These are phyloP conservation scores for Ormia ochracea DNA, from an alignment of 2,888 invertebrate genomes.

Conservation along the genomic window DNA sequence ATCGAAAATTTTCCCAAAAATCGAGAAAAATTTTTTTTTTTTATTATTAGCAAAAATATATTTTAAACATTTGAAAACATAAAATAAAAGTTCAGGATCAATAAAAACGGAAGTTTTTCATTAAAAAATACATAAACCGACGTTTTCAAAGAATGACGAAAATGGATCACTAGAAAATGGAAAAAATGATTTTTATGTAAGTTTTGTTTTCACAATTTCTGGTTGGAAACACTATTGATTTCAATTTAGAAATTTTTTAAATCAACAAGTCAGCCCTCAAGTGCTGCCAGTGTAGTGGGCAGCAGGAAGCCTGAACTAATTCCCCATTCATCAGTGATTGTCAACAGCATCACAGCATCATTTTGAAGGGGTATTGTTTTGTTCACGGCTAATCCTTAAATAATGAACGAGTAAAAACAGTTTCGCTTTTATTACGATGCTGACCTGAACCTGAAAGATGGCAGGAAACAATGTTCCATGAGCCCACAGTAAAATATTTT, in stretches of 20 bases:
- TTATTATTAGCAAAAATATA: no score
- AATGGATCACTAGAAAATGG: background rate
- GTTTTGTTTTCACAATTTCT: background rate
- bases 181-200: background rate
- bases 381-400: conserved; percentile 36
- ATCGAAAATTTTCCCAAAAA: no score
- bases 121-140: no score
- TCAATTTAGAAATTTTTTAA: background rate
- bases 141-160: no score
- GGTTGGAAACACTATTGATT: background rate
- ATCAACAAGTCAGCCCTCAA: background rate
- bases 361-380: conserved; percentile 34
- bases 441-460: background rate
- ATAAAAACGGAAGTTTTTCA: no score
- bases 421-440: conserved; percentile 1
- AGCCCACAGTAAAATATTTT: conserved; percentile 31
- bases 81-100: no score
- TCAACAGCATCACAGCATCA: conserved; percentile 49
- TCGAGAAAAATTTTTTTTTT: no score
- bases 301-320: background rate
- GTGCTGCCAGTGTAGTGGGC: background rate
- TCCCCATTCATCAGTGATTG: conserved; percentile 25
- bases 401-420: conserved; percentile 23
- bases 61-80: no score
- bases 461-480: background rate